These are phyloP conservation scores for Ciona savignyi DNA, from an alignment of 23 tunicate genomes.

Conservation along the genomic window DNA sequence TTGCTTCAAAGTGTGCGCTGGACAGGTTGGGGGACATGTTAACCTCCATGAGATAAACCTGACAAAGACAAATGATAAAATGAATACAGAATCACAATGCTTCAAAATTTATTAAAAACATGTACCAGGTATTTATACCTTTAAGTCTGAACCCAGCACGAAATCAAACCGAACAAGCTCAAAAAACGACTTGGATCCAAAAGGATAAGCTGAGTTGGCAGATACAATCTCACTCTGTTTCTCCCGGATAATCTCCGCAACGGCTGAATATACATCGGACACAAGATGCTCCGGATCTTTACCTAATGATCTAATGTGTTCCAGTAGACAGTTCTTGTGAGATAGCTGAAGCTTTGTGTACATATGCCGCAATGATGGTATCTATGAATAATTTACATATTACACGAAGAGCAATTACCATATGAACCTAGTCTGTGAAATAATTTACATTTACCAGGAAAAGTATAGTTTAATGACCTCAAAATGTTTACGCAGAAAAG, in stretches of 20 bases:
- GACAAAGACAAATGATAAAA: not conserved
- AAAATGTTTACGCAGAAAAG: too few species aligned
- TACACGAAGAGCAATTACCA: too few species aligned
- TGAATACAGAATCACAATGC: too few species aligned
- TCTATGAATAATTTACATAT: too few species aligned
- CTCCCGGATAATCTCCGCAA: constrained; percentile 47
- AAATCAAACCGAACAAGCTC: constrained; percentile 94
- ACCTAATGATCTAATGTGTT: constrained; percentile 17
- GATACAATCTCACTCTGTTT: constrained; percentile 39
- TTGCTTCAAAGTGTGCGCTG: constrained; percentile 64
- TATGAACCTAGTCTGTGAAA: too few species aligned
- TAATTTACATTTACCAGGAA: too few species aligned
- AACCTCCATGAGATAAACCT: constrained; percentile 79
- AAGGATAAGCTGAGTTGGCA: constrained; percentile 20
- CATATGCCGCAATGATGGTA: constrained; percentile 45
- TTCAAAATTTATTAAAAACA: too few species aligned
- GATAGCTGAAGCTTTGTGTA: constrained; percentile 42
- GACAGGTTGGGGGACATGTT: constrained; percentile 98
- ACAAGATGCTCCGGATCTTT: constrained; percentile 18
- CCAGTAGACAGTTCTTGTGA: constrained; percentile 33
- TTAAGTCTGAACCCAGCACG: constrained; percentile 60
- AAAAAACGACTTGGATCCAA: constrained; percentile 52
- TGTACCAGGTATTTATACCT: too few species aligned
- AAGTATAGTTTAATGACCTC: too few species aligned
- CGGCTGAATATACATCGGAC: constrained; percentile 45